Base-by-base conservation (phyloP, 92 coral and sea anemone species). In the Ricordea florida region DNA sequence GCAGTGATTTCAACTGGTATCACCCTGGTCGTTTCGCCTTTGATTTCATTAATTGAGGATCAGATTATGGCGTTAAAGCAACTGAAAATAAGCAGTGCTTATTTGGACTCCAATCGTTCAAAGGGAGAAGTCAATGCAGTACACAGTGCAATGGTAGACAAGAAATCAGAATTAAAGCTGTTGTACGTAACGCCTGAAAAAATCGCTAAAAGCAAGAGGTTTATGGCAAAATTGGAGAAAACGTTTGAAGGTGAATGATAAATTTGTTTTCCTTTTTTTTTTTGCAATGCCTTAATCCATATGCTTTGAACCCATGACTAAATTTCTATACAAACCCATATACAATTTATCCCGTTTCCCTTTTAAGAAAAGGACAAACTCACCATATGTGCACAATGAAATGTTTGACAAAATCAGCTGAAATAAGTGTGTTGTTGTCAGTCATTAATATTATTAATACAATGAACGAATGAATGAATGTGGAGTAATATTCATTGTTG, bases 161-260 rank as follows among this genome's bases (percentile, higher is more conserved):
- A 80, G 78, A 79, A 82, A 22, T 94, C 98, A 26, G 86, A 48
- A 5, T 68, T 94, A 26, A 94, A 91, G 73, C 51, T 94, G 17
- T 78, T 94, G 69, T 94, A 94, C 76, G 98, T 94, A n/a, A 94
- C 97, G 2, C 98, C 98, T 10, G 98, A 94, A 62, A 94, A 94
- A 59, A 94, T 94, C 57, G 97, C 97, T 13, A 91, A 91, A 64
- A 94, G 97, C 61, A 94, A 94, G 66, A 82, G 98, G 28, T 91
- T 91, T 57, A 94, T 85, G 97, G 97, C 98, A 0, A 94, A 94
- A 45, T 72, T 94, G 35, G 98, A 94, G 82, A 94, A 94, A 64
- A 59, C 92, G 3, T 91, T 72, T 72, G 83, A 89, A 73, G 97
- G 98, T 94, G 79, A 26, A 30, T n/a, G n/a, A n/a, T 2, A 14